phyloP scores from a whole-genome alignment of 2,797 vertebrate genomes.

The Sebastes jordani region DNA sequence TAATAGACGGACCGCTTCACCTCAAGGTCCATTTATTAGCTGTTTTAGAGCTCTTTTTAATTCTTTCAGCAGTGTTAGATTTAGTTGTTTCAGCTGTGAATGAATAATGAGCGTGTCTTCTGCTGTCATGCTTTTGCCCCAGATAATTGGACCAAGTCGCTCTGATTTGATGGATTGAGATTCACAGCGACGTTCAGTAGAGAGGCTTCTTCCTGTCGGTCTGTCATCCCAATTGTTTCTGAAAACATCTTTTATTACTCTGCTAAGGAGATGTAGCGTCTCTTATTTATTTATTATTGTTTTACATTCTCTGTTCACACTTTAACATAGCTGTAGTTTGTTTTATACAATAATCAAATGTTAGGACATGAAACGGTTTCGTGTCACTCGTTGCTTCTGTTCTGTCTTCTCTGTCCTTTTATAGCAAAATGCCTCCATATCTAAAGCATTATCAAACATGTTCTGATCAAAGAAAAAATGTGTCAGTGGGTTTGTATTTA shows the following conservation, averaged over 20 bases:
- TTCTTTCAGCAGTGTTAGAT: not conserved
- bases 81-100: not conserved
- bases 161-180: slow-evolving; percentile 14
- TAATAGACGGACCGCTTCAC: not conserved
- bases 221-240: slow-evolving; percentile 28
- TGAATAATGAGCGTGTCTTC: not conserved
- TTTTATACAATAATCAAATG: slow-evolving; percentile 40
- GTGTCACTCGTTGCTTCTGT: slow-evolving; percentile 1
- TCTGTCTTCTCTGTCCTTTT: slow-evolving; percentile 29
- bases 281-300: slow-evolving; percentile 76
- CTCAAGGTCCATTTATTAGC: not conserved
- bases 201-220: slow-evolving; percentile 6
- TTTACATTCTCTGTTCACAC: slow-evolving; percentile 28
- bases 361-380: slow-evolving; percentile 6
- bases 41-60: not conserved
- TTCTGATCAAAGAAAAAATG: slow-evolving; percentile 24
- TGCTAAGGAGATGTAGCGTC: slow-evolving; percentile 43
- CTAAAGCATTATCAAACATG: slow-evolving; percentile 30
- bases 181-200: slow-evolving; percentile 7
- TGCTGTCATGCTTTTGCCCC: not conserved
- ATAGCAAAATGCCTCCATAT: slow-evolving; percentile 44
- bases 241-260: slow-evolving; percentile 45
- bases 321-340: slow-evolving; percentile 44
- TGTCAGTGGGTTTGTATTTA: slow-evolving; percentile 53
- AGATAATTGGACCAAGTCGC: slow-evolving; percentile 71